Evolutionary conservation across 2,888 invertebrate species (phyloP).

Genomic region (Mechanitis messenoides): DNA sequence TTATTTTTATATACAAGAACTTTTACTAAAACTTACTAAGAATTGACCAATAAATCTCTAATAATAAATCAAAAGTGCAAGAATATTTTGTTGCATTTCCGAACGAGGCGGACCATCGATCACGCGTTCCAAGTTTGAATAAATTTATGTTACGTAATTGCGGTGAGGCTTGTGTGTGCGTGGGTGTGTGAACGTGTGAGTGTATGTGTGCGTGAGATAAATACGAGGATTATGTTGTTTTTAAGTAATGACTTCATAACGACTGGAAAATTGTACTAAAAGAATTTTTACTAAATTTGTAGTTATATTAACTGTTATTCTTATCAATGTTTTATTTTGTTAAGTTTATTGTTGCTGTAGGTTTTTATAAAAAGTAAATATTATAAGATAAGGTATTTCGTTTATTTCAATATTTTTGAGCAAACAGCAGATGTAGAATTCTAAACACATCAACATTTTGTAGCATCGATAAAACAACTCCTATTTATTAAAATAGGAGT

Average conservation of each 20-base stretch:
- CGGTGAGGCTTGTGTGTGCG: slow-evolving; percentile 48
- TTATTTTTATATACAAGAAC: slow-evolving; percentile 22
- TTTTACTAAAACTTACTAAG: slow-evolving; percentile 1
- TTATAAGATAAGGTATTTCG: too few relatives aligned
- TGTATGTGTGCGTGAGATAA: slow-evolving; percentile 27
- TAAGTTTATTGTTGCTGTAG: too few relatives aligned
- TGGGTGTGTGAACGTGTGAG: slow-evolving; percentile 9
- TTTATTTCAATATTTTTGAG: too few relatives aligned
- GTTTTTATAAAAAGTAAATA: too few relatives aligned
- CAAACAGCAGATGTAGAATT: too few relatives aligned
- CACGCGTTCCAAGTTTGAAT: slow-evolving; percentile 56
- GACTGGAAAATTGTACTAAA: slow-evolving; percentile 1
- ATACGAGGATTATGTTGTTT: slow-evolving; percentile 52
- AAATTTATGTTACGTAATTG: slow-evolving; percentile 70
- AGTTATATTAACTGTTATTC: too few relatives aligned
- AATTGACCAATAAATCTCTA: slow-evolving; percentile 22
- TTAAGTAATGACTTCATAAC: slow-evolving; percentile 53
- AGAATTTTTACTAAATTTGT: background rate
- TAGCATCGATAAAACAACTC: too few relatives aligned
- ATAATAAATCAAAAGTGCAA: slow-evolving; percentile 57
- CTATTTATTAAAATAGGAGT: too few relatives aligned
- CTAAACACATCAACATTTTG: too few relatives aligned
- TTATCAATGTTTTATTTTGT: too few relatives aligned
- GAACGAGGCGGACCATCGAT: slow-evolving; percentile 59
- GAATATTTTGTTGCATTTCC: slow-evolving; percentile 54